Base-by-base conservation (phyloP, 2,888 invertebrate species). In the Hemistola chrysoprasaria region DNA sequence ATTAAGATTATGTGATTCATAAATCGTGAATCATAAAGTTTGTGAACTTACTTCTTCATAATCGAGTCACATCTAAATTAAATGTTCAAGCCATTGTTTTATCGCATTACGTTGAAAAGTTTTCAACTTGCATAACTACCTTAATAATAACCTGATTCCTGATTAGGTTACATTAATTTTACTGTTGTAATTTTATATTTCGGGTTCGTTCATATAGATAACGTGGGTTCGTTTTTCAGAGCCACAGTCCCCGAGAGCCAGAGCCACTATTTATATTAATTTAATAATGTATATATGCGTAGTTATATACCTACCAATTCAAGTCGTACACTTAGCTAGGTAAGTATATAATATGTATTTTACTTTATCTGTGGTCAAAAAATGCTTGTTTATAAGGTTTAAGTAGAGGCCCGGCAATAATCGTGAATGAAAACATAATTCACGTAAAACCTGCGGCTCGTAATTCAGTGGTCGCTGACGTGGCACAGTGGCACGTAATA, bases 401-500 rank as follows among this genome's bases (percentile, higher is more conserved):
- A 41, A 47, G 53, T 59, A 50, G 42, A 62, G 61, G 57, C 47
- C 56, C 62, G 62, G 60, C 62, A 58, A 66, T 69, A 64, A 69
- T 71, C 71, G 70, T 78, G 72, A 81, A 76, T 63, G 65, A 69
- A 61, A 68, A 64, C 66, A 74, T 78, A 78, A 75, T 65, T 73
- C 67, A 65, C 65, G 67, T 71, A 68, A 70, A 68, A 71, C 68
- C 68, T 62, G 62, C 62, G 50, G 67, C 62, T 74, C 74, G 73
- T 79, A 77, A 77, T 71, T 72, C 65, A 65, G 70, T 68, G 76
- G 73, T 64, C 70, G 74, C 67, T 72, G 73, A 69, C 77, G 76
- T 73, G 72, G 71, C 71, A 73, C 72, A 74, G 72, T 73, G 71
- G 71, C 71, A 74, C 72, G 76, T 80, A 73, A 75, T 71, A 71